A percentile compares a stretch with the other conserved stretches of the same genome.
Evolutionary conservation across 2,113 vertebrate genomes (phyloP).

Genomic region (Syrmaticus mikado): DNA sequence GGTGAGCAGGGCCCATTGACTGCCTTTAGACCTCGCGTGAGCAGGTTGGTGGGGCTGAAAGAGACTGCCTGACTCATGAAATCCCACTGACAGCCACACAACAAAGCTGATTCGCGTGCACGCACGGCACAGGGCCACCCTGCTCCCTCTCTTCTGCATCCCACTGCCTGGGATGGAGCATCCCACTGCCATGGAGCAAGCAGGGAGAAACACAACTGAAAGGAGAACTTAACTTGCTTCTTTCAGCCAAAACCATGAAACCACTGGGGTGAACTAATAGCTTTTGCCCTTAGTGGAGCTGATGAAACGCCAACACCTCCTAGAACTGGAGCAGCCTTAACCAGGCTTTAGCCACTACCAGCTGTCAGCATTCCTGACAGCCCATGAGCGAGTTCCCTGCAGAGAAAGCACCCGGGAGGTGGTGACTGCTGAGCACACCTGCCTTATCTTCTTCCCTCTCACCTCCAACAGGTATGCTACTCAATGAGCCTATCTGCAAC

Average conservation of each 20-base stretch:
- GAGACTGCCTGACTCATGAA: slow-evolving; percentile 64
- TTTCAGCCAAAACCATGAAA: neutral
- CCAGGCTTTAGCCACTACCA: neutral
- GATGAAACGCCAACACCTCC: neutral
- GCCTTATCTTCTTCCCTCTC: neutral
- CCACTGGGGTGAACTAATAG: neutral
- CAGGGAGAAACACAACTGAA: neutral
- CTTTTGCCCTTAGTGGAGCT: neutral
- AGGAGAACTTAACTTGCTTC: slow-evolving; percentile 19
- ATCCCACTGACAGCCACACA: neutral
- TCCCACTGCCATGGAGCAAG: neutral
- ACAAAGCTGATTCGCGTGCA: neutral
- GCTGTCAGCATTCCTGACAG: rapidly evolving
- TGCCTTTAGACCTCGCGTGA: slow-evolving; percentile 44
- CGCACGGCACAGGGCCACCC: neutral
- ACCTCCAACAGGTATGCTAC: neutral
- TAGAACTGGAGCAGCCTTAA: neutral
- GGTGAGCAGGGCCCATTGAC: neutral
- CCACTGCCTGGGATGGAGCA: neutral
- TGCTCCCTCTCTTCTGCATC: neutral
- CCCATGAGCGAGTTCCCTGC: neutral
- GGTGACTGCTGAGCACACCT: neutral
- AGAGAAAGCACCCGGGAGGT: neutral
- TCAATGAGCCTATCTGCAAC: neutral
- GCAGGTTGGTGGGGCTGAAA: slow-evolving; percentile 58